Percentiles rank a stretch among this genome's conserved stretches.
Evolutionary conservation across 2,888 invertebrate genomes (phyloP).

Genomic region (Melieria crassipennis): DNA sequence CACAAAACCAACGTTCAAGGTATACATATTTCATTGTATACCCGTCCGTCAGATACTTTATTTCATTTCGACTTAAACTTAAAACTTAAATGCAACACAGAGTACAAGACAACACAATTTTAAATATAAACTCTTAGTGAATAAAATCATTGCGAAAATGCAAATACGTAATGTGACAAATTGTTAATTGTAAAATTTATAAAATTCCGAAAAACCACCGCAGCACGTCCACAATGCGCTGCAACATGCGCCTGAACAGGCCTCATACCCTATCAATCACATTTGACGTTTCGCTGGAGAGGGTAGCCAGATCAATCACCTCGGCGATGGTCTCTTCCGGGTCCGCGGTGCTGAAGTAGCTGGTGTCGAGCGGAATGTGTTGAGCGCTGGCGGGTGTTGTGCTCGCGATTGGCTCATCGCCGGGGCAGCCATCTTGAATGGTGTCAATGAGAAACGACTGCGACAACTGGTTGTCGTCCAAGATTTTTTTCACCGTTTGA

Average conservation of each 20-base stretch:
- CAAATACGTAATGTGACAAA: too few relatives aligned
- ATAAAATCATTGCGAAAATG: too few relatives aligned
- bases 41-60: too few relatives aligned
- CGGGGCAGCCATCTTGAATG: constrained; percentile 53
- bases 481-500: constrained; percentile 49
- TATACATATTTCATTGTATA: too few relatives aligned
- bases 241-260: constrained; percentile 52
- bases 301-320: neutral
- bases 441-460: constrained; percentile 50
- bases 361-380: neutral
- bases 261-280: constrained; percentile 51
- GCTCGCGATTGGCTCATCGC: neutral
- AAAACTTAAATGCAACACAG: too few relatives aligned
- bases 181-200: too few relatives aligned
- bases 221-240: constrained; percentile 52
- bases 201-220: constrained; percentile 41
- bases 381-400: neutral
- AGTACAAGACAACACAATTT: too few relatives aligned
- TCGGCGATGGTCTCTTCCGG: neutral
- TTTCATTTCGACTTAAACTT: too few relatives aligned
- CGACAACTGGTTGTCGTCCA: constrained; percentile 52
- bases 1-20: too few relatives aligned
- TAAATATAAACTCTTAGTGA: too few relatives aligned
- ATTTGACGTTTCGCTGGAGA: constrained; percentile 37
- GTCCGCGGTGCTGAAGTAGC: neutral